These are phyloP conservation scores for Cebus imitator DNA, from an alignment of 2,113 vertebrate species.

Conservation along the genomic window DNA sequence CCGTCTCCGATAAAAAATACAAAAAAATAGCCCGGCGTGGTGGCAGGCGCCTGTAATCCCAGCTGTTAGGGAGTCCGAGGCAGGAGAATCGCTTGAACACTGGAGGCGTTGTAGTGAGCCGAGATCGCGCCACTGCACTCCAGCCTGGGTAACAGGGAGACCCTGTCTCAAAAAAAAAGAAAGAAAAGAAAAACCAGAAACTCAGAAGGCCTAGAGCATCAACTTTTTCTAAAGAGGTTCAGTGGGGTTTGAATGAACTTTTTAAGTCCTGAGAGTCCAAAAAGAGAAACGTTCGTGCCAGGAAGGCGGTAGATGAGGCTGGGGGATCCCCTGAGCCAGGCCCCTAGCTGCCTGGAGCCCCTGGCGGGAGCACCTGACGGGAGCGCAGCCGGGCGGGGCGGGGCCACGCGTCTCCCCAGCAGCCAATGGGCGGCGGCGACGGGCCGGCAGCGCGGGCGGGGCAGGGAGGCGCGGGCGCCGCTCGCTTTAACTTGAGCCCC, in stretches of 20 bases:
- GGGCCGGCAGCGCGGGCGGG: background rate
- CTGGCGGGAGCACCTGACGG: background rate
- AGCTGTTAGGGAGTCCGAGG: background rate
- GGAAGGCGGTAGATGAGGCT: background rate
- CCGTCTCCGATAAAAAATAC: background rate
- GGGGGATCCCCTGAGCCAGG: accelerated
- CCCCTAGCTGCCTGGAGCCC: background rate
- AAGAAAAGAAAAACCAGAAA: background rate
- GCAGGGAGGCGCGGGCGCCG: background rate
- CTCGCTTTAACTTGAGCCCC: conserved; percentile 51
- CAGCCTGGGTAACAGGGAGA: background rate
- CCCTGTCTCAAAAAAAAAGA: background rate
- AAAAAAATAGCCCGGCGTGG: background rate
- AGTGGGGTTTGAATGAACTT: background rate
- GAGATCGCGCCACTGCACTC: background rate
- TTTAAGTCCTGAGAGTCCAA: background rate
- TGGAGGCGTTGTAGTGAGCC: background rate
- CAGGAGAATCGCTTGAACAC: background rate
- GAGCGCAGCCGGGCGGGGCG: background rate
- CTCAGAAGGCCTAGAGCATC: no score
- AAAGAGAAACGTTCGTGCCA: background rate
- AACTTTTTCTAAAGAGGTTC: background rate
- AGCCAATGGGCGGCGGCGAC: conserved; percentile 38
- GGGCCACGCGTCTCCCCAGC: background rate
- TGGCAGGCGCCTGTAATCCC: background rate